Evolutionary conservation across 2,113 vertebrate genomes (phyloP).

Genomic region (Varanus komodoensis): DNA sequence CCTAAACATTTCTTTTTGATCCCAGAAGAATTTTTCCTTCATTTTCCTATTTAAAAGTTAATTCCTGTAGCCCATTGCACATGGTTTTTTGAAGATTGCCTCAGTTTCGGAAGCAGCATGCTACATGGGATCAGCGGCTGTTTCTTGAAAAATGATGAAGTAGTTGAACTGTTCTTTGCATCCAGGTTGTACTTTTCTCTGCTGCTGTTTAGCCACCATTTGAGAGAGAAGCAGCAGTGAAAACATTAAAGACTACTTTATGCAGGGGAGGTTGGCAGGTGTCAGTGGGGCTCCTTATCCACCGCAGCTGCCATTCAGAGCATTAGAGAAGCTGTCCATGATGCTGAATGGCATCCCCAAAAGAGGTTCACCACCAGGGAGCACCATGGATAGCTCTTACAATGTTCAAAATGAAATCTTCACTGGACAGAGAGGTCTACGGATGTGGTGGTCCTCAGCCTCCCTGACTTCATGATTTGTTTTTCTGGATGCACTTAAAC

Average conservation of each 20-base stretch:
- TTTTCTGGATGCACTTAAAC: neutral
- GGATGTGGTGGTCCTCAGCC: no score
- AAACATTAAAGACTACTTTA: neutral
- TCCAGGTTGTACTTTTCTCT: no score
- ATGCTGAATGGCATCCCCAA: no score
- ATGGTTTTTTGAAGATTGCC: neutral
- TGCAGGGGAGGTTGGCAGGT: no score
- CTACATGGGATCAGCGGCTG: neutral
- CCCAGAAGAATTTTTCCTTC: neutral
- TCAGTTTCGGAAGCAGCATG: neutral
- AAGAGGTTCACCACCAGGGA: no score
- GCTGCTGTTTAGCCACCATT: neutral
- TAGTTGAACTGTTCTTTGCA: no score
- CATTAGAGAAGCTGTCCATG: no score
- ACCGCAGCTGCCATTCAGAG: no score
- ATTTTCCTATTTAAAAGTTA: neutral
- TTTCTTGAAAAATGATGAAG: neutral
- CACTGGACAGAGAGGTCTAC: no score
- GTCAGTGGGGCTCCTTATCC: no score
- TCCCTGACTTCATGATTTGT: neutral
- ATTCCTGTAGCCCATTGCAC: neutral
- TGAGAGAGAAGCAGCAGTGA: neutral
- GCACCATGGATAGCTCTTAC: no score
- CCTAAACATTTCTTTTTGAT: neutral
- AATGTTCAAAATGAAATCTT: no score